Percentiles rank a stretch among this genome's conserved stretches.
These are phyloP conservation scores for Drosophila atroscutellata DNA, from an alignment of 2,888 invertebrate species.

Conservation along the genomic window DNA sequence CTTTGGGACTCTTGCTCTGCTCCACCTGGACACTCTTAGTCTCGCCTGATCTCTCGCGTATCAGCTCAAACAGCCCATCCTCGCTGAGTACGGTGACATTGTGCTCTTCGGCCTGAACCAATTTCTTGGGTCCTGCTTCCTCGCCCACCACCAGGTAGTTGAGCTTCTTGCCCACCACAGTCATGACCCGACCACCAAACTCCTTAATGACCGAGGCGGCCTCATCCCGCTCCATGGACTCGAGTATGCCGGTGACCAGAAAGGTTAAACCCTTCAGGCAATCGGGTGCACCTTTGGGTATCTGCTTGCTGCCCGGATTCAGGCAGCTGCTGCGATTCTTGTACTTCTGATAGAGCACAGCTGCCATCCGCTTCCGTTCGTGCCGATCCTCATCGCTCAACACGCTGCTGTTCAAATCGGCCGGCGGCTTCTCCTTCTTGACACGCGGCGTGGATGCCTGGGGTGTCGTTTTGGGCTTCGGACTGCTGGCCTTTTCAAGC, in stretches of 20 bases:
- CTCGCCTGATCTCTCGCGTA: conserved; percentile 87
- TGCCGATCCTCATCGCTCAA: conserved; percentile 88
- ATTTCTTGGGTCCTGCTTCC: conserved; percentile 93
- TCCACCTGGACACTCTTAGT: conserved; percentile 13
- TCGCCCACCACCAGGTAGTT: conserved; percentile 94
- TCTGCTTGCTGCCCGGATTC: conserved; percentile 92
- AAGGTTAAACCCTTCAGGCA: conserved; percentile 90
- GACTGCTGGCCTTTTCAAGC: conserved; percentile 28
- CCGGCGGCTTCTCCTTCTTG: conserved; percentile 51
- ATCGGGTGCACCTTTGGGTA: conserved; percentile 91
- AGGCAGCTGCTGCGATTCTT: conserved; percentile 92
- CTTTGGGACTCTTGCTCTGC: conserved; percentile 19
- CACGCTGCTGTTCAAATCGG: conserved; percentile 81
- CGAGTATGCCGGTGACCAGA: conserved; percentile 93
- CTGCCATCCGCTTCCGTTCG: conserved; percentile 88
- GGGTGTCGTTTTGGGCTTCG: conserved; percentile 31
- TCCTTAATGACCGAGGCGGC: conserved; percentile 90
- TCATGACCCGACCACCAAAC: conserved; percentile 92
- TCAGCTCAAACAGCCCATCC: conserved; percentile 92
- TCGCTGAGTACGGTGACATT: conserved; percentile 91
- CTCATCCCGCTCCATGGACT: conserved; percentile 94
- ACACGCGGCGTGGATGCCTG: conserved; percentile 45
- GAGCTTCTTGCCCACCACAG: conserved; percentile 91
- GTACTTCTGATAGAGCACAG: conserved; percentile 90
- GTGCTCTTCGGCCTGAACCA: conserved; percentile 90